Base-by-base conservation (phyloP, 1,140 invertebrate species). In the Hydropsyche tenuis region DNA sequence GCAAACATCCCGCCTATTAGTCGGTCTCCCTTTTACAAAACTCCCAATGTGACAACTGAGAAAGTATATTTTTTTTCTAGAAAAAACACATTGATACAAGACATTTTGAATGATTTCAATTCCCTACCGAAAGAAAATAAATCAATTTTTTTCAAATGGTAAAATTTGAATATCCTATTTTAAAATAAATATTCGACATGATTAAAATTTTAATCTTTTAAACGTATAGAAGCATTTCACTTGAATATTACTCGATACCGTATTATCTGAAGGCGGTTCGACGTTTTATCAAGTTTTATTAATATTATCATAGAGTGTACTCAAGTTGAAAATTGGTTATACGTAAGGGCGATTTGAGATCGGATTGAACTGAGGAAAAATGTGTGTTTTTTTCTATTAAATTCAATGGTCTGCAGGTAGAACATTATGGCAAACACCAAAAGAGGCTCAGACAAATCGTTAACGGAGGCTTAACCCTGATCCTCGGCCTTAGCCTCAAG, bases 1-100 rank as follows among this genome's bases (percentile, higher is more conserved):
- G 79, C 80, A 81, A 82, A 83, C 81, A 84, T 83, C 83, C 82
- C 82, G 82, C 79, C 73, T 78, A 78, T 6, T 11, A 65, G 63
- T 27, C 56, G 56, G 23, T 14, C 22, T 60, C 56, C 56, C 56
- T 27, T n/a, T 14, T 60, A 22, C 56, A 20, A 60, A 60, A 25
- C 23, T 25, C 23, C 20, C 20, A 60, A 60, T 60, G 9, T 60
- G 56, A 60, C 56, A 60, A 60, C 56, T 60, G 56, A 7, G 25
- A 23, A 60, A 25, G 25, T 25, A 60, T 18, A 22, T 20, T 60
- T 23, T 60, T 60, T 60, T 37, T 37, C 30, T 9, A 37, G 9
- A 37, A 4, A 37, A 37, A 37, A 3, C 9, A 9, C 9, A 37
- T 37, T 9, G 9, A 37, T 4, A 37, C 3, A 37, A 37, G 30